Evolutionary conservation across 2,797 vertebrate species (phyloP), one percentile per base, ranked within the genome.

Genomic region (Novumbra hubbsi): DNA sequence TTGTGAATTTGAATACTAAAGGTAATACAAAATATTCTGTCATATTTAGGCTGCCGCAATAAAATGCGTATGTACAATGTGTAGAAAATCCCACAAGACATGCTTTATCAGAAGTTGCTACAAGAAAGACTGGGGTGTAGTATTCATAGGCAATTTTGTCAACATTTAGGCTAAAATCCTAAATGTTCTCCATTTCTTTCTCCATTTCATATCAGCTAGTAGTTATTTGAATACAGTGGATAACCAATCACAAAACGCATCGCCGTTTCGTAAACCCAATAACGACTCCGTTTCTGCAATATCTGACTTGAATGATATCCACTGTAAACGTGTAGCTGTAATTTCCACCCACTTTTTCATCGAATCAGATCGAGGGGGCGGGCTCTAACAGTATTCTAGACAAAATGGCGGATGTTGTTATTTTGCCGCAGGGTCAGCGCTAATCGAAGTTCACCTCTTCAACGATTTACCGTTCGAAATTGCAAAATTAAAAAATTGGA

Each of bases 401-500:
- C 92, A 95, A 95, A 93, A 95, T 95, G 94, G 94, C 93, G 91
- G 79, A 89, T 90, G 92, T 92, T 92, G 90, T 92, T 93, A 91
- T 93, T 92, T 91, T 92, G 86, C 88, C 83, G 91, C 90, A 92
- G 90, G 83, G 84, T 89, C 91, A 91, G 82, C 92, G 87, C 92
- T 87, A 86, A 87, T 90, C 82, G 80, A 77, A 72, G 45, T 72
- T 84, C 78, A 73, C 79, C 48, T 74, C 82, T 78, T 78, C 48
- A 62, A 41, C 9, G 55, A 50, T 81, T 80, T 78, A 80, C 78
- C 83, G 81, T 81, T 76, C 2, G 28, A 12, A 19, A 38, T 76
- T 71, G 74, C 81, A 75, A 75, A 86, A 85, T 71, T 68, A 78
- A 62, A 55, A 45, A 75, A 28, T 1, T 45, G 41, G 41, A 57